A percentile compares a stretch with the other conserved stretches of the same genome.
Conservation (phyloP, 2,888 invertebrate species). For the Liopterus haemorrhoidalis region DNA sequence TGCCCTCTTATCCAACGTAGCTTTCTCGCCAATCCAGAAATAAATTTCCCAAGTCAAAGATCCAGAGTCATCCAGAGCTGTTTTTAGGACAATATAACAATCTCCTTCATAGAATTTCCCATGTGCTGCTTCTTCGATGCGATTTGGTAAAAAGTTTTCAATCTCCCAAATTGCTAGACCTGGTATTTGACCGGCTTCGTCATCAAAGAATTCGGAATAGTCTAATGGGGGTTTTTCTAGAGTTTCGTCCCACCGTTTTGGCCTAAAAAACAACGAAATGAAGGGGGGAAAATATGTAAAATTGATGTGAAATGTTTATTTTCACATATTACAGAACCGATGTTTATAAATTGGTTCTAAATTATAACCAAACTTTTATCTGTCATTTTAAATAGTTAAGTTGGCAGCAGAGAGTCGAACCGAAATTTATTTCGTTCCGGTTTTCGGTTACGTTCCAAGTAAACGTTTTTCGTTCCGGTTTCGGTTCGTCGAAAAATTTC, state of each 20-base stretch:
- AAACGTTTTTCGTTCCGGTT: too few species aligned
- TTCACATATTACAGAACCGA: too few species aligned
- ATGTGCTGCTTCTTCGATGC: slow-evolving; percentile 86
- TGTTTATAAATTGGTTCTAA: too few species aligned
- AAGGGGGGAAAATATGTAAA: too few species aligned
- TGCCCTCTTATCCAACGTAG: slow-evolving; percentile 89
- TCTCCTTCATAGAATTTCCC: slow-evolving; percentile 99
- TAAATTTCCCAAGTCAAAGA: slow-evolving; percentile 92
- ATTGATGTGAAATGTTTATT: too few species aligned
- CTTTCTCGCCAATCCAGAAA: slow-evolving; percentile 97
- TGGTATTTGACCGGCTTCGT: slow-evolving; percentile 87
- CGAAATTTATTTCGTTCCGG: too few species aligned
- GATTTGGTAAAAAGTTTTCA: slow-evolving; percentile 96
- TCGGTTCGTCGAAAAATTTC: too few species aligned
- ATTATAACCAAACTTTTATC: too few species aligned
- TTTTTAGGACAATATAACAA: slow-evolving; percentile 94
- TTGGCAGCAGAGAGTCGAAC: too few species aligned
- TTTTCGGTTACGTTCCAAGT: too few species aligned
- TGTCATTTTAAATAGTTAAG: too few species aligned
- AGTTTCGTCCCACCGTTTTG: slow-evolving; percentile 94
- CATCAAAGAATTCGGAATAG: slow-evolving; percentile 96
- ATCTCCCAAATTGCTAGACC: slow-evolving; percentile 98
- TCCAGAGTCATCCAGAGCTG: slow-evolving; percentile 74
- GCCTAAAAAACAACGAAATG: slow-evolving; percentile 51
- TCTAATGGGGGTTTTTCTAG: slow-evolving; percentile 91